phyloP scores from a whole-genome alignment of 2,113 vertebrate genomes.

The Tringa solitaria region DNA sequence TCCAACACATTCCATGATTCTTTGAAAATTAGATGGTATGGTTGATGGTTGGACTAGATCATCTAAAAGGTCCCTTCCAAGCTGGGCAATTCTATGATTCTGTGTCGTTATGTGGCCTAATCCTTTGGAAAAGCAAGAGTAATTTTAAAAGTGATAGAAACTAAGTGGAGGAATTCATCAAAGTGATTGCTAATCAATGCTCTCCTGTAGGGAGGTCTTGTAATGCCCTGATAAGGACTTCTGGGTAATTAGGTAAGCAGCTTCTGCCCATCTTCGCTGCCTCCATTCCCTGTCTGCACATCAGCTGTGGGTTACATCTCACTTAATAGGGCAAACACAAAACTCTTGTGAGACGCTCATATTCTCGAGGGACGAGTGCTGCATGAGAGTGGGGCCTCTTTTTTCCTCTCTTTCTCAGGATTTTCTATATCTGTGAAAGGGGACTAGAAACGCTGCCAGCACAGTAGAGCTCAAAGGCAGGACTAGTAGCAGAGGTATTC shows the following conservation, averaged over 20 bases:
- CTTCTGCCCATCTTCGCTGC: neutral
- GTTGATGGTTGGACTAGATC: too few relatives aligned
- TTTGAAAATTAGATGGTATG: too few relatives aligned
- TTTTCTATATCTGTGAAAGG: neutral
- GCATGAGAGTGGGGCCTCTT: neutral
- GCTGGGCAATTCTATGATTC: too few relatives aligned
- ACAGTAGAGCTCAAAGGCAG: neutral
- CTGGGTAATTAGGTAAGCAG: neutral
- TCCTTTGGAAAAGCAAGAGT: neutral
- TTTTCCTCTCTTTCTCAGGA: neutral
- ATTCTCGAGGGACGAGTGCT: neutral
- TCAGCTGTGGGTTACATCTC: neutral
- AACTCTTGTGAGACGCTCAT: neutral
- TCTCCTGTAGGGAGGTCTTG: neutral
- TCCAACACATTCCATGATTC: too few relatives aligned
- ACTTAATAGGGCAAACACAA: neutral
- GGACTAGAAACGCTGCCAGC: neutral
- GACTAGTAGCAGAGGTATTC: neutral
- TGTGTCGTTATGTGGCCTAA: neutral
- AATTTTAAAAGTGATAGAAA: neutral
- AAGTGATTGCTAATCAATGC: neutral
- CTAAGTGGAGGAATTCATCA: neutral
- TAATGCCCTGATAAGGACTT: neutral
- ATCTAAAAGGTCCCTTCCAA: too few relatives aligned
- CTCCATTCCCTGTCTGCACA: neutral